These are phyloP conservation scores for Colostygia pectinataria DNA, from an alignment of 2,888 invertebrate genomes.

Conservation along the genomic window DNA sequence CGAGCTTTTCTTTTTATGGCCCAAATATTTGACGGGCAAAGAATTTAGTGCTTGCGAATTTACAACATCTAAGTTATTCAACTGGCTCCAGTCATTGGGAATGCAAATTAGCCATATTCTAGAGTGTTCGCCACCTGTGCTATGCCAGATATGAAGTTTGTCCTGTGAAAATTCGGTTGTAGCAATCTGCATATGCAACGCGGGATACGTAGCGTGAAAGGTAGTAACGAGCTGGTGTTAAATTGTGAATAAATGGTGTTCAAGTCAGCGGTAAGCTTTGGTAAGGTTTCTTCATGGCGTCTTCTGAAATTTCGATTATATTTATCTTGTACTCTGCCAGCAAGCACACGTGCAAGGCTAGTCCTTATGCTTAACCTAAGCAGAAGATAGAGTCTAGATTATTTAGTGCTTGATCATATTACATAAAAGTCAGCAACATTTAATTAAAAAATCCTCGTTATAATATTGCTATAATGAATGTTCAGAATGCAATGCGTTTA, in stretches of 20 bases:
- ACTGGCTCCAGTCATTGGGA: constrained; percentile 17
- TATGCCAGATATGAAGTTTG: constrained; percentile 26
- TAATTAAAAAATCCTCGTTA: too few species aligned
- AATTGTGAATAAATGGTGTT: constrained; percentile 15
- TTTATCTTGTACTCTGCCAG: too few species aligned
- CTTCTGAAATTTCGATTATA: too few species aligned
- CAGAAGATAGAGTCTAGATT: too few species aligned
- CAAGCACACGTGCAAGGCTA: too few species aligned
- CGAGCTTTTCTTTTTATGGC: too few species aligned
- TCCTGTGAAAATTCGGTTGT: constrained; percentile 28
- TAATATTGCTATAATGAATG: too few species aligned
- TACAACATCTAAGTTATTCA: constrained; percentile 7
- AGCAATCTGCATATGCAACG: constrained; percentile 29
- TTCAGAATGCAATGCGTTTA: too few species aligned
- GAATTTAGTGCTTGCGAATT: constrained; percentile 5
- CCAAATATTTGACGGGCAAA: neutral
- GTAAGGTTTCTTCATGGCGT: neutral
- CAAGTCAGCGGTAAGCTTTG: constrained; percentile 2
- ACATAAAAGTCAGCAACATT: too few species aligned
- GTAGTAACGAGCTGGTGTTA: constrained; percentile 24
- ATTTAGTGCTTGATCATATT: too few species aligned
- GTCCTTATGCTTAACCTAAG: too few species aligned
- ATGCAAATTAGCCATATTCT: constrained; percentile 27
- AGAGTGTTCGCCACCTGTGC: constrained; percentile 29
- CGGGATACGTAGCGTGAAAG: constrained; percentile 25